Evolutionary conservation across 2,888 invertebrate genomes (phyloP).

Genomic region (Neria commutata): DNA sequence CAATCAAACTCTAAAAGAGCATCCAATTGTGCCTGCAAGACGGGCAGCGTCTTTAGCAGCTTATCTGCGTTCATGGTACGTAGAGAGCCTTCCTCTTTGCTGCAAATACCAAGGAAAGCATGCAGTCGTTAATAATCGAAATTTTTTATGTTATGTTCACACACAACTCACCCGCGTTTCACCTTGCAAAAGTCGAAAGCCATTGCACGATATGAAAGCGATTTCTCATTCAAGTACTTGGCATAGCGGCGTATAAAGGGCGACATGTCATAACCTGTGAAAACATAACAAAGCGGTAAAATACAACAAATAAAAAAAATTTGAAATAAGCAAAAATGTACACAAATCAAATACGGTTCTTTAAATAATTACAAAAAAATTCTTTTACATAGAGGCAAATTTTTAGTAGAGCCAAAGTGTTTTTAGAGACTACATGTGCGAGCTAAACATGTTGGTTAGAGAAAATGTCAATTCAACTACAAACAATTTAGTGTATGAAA

Average conservation of each 20-base stretch:
- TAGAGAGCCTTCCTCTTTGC: constrained; percentile 95
- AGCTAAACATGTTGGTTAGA: no score
- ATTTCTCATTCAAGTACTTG: constrained; percentile 99
- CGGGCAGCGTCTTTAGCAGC: constrained; percentile 93
- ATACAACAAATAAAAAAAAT: constrained; percentile 1
- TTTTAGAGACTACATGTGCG: neutral
- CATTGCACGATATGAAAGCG: constrained; percentile 95
- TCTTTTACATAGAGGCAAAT: neutral
- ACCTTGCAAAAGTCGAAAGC: constrained; percentile 99
- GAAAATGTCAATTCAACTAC: no score
- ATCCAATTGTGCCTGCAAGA: constrained; percentile 94
- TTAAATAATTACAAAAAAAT: constrained; percentile 19
- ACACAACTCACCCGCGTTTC: constrained; percentile 84
- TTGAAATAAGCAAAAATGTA: constrained; percentile 19
- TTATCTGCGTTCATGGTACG: constrained; percentile 98
- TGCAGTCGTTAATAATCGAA: neutral
- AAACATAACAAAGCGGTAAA: constrained; percentile 35
- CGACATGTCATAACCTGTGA: constrained; percentile 96
- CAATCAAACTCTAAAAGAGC: constrained; percentile 96
- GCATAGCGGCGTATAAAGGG: constrained; percentile 98
- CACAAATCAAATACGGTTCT: constrained; percentile 23
- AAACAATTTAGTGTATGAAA: no score
- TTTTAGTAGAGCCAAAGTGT: constrained; percentile 10
- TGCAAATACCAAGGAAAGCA: constrained; percentile 58
- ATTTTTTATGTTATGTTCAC: neutral